Evolutionary conservation across 2,888 invertebrate species (phyloP), one percentile per base, ranked within the genome.

Genomic region (Cephalotes varians): DNA sequence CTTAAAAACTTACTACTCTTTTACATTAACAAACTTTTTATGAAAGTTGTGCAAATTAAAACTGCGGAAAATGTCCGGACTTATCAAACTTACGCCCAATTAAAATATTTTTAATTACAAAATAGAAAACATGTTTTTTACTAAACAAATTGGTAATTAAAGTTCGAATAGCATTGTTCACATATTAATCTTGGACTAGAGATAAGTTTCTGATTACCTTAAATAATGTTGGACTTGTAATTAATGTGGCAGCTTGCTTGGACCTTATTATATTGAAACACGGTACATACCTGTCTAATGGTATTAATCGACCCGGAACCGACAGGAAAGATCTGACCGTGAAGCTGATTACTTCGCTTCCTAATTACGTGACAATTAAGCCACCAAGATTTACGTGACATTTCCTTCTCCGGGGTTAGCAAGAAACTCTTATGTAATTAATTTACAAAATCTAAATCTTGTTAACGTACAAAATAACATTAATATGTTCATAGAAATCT

Each of bases 281-380:
- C 51, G 10, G 7, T 28, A 40, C 31, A 31, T 31, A 72, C 28
- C 31, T 2, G 9, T 51, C 28, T 65, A 76, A 76, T 65, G 76
- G 9, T 40, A 76, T 76, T 76, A 54, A 40, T 40, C 7, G 25
- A 74, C 25, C 25, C 7, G 0, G 4, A 5, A 21, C n/a, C n/a
- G n/a, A n/a, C 18, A 74, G 18, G 34, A 49, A 62, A 60, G 44
- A 21, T 37, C 51, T 40, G 65, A 65, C 51, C n/a, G 28, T 51
- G 5, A 28, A 65, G 25, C n/a, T 74, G 34, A 76, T 76, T 65
- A 51, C 15, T 37, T 15, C 5, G 37, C n/a, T 28, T 40, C n/a
- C 28, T 65, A 64, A 76, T 76, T 65, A 76, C 51, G 10, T 65
- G 28, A 65, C 10, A 54, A 76, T 76, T 76, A 54, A 76, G n/a